phyloP scores from a whole-genome alignment of 2,888 invertebrate species.

The Apotomis betuletana region DNA sequence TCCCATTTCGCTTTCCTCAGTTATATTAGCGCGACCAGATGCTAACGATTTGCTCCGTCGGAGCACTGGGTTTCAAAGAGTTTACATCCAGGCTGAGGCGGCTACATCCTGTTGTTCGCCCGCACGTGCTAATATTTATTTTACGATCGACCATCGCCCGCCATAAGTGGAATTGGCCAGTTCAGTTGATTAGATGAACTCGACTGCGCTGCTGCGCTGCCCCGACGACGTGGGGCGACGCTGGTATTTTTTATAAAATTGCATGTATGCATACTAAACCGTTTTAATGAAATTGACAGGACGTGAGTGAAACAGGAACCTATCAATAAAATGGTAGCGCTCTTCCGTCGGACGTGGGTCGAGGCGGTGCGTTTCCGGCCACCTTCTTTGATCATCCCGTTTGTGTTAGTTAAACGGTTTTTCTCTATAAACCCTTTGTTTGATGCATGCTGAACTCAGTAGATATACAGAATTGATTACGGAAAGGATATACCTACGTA shows the following conservation, averaged over 20 bases:
- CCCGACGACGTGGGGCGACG: background rate
- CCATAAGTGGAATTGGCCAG: conserved; percentile 45
- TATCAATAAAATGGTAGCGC: conserved; percentile 78
- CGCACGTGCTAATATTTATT: conserved; percentile 69
- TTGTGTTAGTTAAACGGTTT: conserved; percentile 60
- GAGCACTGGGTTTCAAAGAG: conserved; percentile 58
- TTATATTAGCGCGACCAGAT: conserved; percentile 66
- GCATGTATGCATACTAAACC: conserved; percentile 17
- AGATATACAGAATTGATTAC: background rate
- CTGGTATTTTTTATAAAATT: conserved; percentile 31
- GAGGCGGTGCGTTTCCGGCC: conserved; percentile 70
- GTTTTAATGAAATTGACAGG: conserved; percentile 67
- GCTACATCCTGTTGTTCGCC: conserved; percentile 69
- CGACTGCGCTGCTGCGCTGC: background rate
- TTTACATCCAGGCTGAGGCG: conserved; percentile 63
- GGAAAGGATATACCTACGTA: background rate
- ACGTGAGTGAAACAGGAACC: conserved; percentile 77
- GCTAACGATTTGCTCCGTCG: conserved; percentile 65
- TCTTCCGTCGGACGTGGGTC: conserved; percentile 72
- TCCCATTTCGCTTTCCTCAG: conserved; percentile 66
- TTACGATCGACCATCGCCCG: conserved; percentile 54
- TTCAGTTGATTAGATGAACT: conserved; percentile 47
- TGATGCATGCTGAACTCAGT: background rate
- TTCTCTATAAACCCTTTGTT: conserved; percentile 47
- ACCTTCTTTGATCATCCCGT: conserved; percentile 72